phyloP scores from a whole-genome alignment of 2,888 invertebrate species.

The Scotopteryx bipunctaria region DNA sequence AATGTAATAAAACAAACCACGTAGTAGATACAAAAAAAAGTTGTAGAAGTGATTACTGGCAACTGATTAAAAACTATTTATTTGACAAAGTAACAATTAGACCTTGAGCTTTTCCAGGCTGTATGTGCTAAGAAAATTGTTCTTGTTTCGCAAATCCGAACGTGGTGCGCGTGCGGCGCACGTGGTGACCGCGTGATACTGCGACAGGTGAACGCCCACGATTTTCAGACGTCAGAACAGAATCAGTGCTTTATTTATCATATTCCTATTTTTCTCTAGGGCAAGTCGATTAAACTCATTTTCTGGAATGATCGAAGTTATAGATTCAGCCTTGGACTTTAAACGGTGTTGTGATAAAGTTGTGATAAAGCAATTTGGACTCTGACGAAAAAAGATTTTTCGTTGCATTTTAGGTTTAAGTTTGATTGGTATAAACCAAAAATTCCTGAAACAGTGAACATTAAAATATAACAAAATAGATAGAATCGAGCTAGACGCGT shows the following conservation, averaged over 20 bases:
- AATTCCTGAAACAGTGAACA: background rate
- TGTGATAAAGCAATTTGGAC: constrained; percentile 10
- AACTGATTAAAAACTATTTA: constrained; percentile 27
- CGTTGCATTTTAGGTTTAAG: constrained; percentile 3
- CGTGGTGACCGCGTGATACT: constrained; percentile 62
- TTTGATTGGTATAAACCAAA: no score
- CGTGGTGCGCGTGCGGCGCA: constrained; percentile 55
- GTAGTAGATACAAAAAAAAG: no score
- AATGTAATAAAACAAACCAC: no score
- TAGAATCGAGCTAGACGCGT: constrained; percentile 9
- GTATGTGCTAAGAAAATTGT: constrained; percentile 5
- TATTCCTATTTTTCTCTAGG: constrained; percentile 1
- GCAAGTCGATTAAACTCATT: background rate
- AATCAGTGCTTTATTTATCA: constrained; percentile 20
- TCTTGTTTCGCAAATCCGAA: constrained; percentile 40
- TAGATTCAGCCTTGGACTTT: constrained; percentile 12
- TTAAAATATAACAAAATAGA: constrained; percentile 6
- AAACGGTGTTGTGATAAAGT: constrained; percentile 6
- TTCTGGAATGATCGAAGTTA: background rate
- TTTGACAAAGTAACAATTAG: background rate
- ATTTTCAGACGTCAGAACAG: constrained; percentile 21
- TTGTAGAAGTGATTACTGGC: no score
- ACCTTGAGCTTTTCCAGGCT: background rate
- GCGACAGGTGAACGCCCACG: constrained; percentile 55
- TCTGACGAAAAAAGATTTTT: constrained; percentile 7